Percentiles rank a stretch among this genome's conserved stretches.
phyloP scores from a whole-genome alignment of 2,113 vertebrate genomes.

The Kobus ellipsiprymnus region DNA sequence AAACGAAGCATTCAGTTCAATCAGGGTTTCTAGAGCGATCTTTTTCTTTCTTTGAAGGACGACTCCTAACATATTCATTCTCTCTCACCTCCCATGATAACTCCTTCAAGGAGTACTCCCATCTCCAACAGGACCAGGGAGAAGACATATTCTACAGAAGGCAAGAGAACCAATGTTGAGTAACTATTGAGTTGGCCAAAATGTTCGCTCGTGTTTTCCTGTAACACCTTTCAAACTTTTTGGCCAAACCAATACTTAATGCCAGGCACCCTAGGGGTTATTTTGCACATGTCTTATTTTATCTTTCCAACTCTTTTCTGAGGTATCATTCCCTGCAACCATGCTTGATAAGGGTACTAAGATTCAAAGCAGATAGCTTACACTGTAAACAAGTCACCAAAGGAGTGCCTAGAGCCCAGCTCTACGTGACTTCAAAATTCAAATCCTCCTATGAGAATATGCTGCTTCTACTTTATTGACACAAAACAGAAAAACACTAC shows the following conservation, averaged over 20 bases:
- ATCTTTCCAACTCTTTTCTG: background rate
- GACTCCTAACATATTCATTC: background rate
- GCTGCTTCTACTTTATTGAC: background rate
- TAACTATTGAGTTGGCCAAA: background rate
- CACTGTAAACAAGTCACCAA: background rate
- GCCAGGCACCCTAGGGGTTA: background rate
- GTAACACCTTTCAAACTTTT: background rate
- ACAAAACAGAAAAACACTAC: background rate
- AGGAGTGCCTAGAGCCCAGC: background rate
- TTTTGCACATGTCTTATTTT: background rate
- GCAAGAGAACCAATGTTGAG: background rate
- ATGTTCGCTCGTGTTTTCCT: accelerated
- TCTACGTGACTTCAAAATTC: background rate
- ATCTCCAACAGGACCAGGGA: background rate
- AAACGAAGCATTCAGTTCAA: background rate
- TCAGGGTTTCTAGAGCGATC: background rate
- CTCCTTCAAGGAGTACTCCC: background rate
- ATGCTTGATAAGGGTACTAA: background rate
- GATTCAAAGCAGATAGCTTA: background rate
- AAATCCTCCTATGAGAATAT: background rate
- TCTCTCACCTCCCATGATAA: background rate
- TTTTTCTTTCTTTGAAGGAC: background rate
- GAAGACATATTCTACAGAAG: background rate
- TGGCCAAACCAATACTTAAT: background rate
- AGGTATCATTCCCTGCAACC: too few species aligned